Percentiles rank a stretch among this genome's conserved stretches.
Evolutionary conservation across 2,113 vertebrate genomes (phyloP).

Genomic region (Phalacrocorax pelagicus): DNA sequence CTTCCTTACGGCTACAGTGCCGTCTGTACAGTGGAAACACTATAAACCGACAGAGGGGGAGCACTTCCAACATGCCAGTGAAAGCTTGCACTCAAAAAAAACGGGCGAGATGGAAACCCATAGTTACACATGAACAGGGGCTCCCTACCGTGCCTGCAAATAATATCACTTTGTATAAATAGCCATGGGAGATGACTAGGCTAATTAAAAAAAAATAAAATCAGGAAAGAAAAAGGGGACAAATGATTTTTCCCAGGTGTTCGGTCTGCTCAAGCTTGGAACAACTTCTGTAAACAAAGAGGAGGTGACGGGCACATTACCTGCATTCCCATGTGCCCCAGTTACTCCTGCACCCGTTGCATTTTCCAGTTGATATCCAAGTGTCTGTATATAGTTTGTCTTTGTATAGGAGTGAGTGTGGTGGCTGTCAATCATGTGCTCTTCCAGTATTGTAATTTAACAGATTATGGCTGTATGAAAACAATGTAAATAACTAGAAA

Average conservation of each 20-base stretch:
- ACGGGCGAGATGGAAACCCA: neutral
- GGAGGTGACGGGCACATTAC: slow-evolving; percentile 38
- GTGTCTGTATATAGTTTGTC: slow-evolving; percentile 79
- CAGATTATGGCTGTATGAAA: slow-evolving; percentile 77
- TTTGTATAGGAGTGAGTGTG: slow-evolving; percentile 79
- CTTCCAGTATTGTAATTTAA: slow-evolving; percentile 76
- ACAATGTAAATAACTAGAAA: slow-evolving; percentile 82
- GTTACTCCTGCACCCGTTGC: slow-evolving; percentile 60
- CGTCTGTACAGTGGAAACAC: neutral
- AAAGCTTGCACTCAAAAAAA: neutral
- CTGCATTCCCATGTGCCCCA: slow-evolving; percentile 28
- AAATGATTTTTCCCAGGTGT: slow-evolving; percentile 12
- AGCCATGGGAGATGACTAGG: slow-evolving; percentile 33
- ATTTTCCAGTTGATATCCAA: slow-evolving; percentile 71
- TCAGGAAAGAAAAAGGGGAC: slow-evolving; percentile 34
- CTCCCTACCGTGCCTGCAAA: slow-evolving; percentile 20
- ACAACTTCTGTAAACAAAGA: slow-evolving; percentile 31
- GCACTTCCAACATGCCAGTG: neutral
- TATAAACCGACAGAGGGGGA: neutral
- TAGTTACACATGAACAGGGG: neutral
- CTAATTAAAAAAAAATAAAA: neutral
- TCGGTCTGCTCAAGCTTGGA: neutral
- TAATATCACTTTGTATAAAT: neutral
- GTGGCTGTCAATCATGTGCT: slow-evolving; percentile 75
- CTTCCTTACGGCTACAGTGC: neutral